phyloP scores from a whole-genome alignment of 2,113 vertebrate genomes.

The Aplodontia rufa region DNA sequence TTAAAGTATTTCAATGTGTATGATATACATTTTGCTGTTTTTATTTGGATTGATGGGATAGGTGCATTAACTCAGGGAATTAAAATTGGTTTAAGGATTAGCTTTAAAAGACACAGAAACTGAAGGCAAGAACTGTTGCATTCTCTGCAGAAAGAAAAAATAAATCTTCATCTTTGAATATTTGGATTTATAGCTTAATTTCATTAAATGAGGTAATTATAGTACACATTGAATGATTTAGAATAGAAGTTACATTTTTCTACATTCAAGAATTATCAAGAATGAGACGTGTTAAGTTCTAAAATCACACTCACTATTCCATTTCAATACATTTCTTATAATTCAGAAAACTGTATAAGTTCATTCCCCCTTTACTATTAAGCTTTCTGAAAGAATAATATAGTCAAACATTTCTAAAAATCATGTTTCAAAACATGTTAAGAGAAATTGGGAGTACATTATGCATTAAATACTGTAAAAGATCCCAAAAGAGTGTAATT shows the following conservation, averaged over 20 bases:
- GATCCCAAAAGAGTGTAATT: background rate
- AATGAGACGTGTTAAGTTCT: background rate
- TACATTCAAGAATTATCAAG: background rate
- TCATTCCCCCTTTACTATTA: constrained; percentile 16
- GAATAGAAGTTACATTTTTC: constrained; percentile 30
- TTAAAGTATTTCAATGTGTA: background rate
- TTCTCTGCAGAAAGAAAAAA: background rate
- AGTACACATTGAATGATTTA: background rate
- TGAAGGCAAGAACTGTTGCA: background rate
- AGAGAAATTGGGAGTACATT: constrained; percentile 37
- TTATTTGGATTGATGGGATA: background rate
- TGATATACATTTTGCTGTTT: background rate
- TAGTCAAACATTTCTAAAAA: background rate
- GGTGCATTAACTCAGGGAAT: background rate
- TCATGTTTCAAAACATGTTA: constrained; percentile 17
- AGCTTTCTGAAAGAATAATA: constrained; percentile 15
- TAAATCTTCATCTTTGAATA: background rate
- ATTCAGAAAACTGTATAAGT: background rate
- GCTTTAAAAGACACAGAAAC: background rate
- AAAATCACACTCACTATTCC: background rate
- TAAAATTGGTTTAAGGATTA: background rate
- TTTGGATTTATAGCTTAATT: background rate
- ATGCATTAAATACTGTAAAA: background rate
- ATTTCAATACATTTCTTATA: constrained; percentile 24
- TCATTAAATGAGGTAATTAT: background rate